phyloP scores from a whole-genome alignment of 2,797 vertebrate genomes.

The Brachyrhaphis roseni region DNA sequence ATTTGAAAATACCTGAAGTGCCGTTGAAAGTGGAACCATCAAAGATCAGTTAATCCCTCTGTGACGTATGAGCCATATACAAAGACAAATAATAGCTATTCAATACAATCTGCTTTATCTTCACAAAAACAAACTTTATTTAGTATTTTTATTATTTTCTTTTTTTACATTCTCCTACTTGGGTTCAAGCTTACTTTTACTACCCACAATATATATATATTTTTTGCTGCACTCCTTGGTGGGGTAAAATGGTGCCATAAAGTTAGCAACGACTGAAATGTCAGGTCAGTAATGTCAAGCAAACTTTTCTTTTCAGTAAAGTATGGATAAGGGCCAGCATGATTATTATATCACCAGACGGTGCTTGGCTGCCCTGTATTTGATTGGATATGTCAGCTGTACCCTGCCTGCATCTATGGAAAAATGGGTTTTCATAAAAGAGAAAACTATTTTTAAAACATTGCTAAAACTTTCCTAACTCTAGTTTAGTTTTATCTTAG shows the following conservation, averaged over 20 bases:
- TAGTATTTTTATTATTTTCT: conserved; percentile 38
- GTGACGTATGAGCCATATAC: conserved; percentile 1
- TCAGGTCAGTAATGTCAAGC: conserved; percentile 35
- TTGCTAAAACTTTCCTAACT: not conserved
- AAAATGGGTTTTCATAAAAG: not conserved
- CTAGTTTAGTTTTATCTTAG: not conserved
- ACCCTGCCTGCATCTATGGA: not conserved
- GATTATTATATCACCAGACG: not conserved
- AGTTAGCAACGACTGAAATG: conserved; percentile 35
- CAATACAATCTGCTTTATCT: conserved; percentile 5
- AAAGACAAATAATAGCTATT: conserved; percentile 5
- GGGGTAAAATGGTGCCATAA: conserved; percentile 47
- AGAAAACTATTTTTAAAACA: not conserved
- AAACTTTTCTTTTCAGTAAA: not conserved
- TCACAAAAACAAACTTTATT: conserved; percentile 33
- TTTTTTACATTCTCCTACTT: conserved; percentile 41
- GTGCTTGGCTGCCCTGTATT: not conserved
- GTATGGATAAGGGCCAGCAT: not conserved
- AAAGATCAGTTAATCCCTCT: conserved; percentile 28
- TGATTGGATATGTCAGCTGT: not conserved
- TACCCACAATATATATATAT: conserved; percentile 36
- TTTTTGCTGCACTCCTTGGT: conserved; percentile 42
- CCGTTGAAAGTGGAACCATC: conserved; percentile 11
- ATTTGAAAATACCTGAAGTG: conserved; percentile 38
- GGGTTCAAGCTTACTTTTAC: conserved; percentile 48